Conservation (phyloP, 1,140 invertebrate genomes). For the Achroia grisella region DNA sequence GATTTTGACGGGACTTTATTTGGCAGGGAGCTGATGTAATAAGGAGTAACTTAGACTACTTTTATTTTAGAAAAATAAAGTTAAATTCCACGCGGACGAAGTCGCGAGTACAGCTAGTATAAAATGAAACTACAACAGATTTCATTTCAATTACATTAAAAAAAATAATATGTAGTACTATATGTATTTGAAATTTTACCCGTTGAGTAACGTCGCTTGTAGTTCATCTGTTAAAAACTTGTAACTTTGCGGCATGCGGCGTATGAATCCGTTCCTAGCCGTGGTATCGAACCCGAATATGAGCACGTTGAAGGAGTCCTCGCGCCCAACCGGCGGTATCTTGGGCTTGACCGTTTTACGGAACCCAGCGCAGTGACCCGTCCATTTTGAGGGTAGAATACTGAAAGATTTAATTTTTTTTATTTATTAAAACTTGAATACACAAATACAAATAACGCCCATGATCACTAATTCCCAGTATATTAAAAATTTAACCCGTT, state of each 20-base stretch:
- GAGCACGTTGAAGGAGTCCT: constrained; percentile 78
- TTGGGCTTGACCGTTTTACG: constrained; percentile 20
- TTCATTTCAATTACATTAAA: not conserved
- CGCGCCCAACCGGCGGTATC: constrained; percentile 19
- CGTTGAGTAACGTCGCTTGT: constrained; percentile 82
- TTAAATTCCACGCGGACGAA: too few relatives aligned
- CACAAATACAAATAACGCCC: not conserved
- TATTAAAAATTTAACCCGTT: not conserved
- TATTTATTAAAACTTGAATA: not conserved
- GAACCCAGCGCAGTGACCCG: constrained; percentile 32
- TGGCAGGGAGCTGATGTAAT: too few relatives aligned
- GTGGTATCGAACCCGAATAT: constrained; percentile 95
- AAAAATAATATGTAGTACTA: too few relatives aligned
- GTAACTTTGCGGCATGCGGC: constrained; percentile 89
- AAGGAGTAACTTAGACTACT: too few relatives aligned
- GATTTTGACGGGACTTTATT: too few relatives aligned
- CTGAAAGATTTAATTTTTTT: constrained; percentile 10
- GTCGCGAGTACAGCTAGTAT: too few relatives aligned
- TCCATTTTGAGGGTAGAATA: constrained; percentile 34
- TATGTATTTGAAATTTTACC: constrained; percentile 70
- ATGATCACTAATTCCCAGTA: not conserved
- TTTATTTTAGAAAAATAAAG: too few relatives aligned
- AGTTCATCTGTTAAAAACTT: constrained; percentile 82
- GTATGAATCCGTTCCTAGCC: constrained; percentile 88
- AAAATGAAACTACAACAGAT: too few relatives aligned